These are phyloP conservation scores for Sula dactylatra DNA, from an alignment of 2,113 vertebrate genomes.

Conservation along the genomic window DNA sequence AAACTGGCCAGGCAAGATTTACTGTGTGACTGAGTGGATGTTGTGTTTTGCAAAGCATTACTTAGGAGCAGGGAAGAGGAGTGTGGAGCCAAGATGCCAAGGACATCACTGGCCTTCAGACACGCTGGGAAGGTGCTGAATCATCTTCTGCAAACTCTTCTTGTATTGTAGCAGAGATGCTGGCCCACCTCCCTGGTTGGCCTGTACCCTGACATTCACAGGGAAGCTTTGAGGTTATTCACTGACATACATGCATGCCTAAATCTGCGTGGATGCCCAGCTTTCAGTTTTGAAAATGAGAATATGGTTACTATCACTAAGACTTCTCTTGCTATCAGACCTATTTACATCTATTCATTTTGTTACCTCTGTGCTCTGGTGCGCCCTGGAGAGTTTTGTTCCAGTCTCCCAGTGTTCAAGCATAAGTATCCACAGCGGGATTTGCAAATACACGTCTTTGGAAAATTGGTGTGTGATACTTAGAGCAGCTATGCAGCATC, in stretches of 20 bases:
- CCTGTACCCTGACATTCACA: not conserved
- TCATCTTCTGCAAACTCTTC: not conserved
- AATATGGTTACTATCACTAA: not conserved
- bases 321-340: not conserved
- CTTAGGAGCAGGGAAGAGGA: not conserved
- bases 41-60: not conserved
- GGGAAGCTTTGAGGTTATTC: not conserved
- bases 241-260: rapidly evolving
- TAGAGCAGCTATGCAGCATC: constrained; percentile 29
- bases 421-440: constrained; percentile 48
- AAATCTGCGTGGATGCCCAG: not conserved
- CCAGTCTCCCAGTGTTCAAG: not conserved
- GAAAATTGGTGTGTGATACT: constrained; percentile 26
- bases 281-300: not conserved
- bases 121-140: not conserved
- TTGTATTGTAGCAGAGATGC: not conserved
- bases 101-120: not conserved
- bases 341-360: constrained; percentile 11
- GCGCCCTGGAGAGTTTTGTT: constrained; percentile 42
- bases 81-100: not conserved
- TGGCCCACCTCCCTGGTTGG: not conserved
- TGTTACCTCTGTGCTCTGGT: constrained; percentile 16
- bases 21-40: not conserved
- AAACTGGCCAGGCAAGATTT: not conserved
- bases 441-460: constrained; percentile 7